Percentiles rank a stretch among this genome's conserved stretches.
Evolutionary conservation across 92 coral and sea anemone genomes (phyloP).

Genomic region (Phymanthus crucifer): DNA sequence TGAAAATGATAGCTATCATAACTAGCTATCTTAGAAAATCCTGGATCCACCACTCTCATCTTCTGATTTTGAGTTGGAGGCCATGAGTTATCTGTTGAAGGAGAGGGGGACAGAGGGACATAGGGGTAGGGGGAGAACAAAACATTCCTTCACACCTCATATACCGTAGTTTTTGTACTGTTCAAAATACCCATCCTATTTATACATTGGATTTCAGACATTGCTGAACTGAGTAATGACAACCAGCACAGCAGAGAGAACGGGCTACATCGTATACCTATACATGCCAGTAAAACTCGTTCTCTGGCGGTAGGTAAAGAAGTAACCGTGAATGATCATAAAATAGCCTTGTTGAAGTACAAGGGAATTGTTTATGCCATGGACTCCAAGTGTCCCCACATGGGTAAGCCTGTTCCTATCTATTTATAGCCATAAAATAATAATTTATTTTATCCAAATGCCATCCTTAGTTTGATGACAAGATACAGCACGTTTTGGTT

Average conservation of each 20-base stretch:
- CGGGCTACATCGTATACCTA: constrained; percentile 2
- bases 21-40: too few relatives aligned
- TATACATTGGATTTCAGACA: constrained; percentile 12
- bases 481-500: too few relatives aligned
- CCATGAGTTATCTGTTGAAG: too few relatives aligned
- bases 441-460: too few relatives aligned
- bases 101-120: too few relatives aligned
- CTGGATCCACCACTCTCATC: too few relatives aligned
- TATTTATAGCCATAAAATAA: too few relatives aligned
- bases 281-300: constrained; percentile 10
- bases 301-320: constrained; percentile 50
- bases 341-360: constrained; percentile 70
- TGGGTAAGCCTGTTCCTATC: constrained; percentile 57
- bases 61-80: too few relatives aligned
- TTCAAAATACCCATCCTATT: not conserved
- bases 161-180: not conserved
- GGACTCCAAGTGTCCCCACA: constrained; percentile 85
- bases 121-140: too few relatives aligned
- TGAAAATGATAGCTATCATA: too few relatives aligned
- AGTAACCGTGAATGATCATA: constrained; percentile 57
- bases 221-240: constrained; percentile 11
- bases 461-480: not conserved
- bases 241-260: not conserved
- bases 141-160: not conserved
- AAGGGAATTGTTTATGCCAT: constrained; percentile 78